Evolutionary conservation across 2,888 invertebrate species (phyloP).

Genomic region (Diadegma fenestrale): DNA sequence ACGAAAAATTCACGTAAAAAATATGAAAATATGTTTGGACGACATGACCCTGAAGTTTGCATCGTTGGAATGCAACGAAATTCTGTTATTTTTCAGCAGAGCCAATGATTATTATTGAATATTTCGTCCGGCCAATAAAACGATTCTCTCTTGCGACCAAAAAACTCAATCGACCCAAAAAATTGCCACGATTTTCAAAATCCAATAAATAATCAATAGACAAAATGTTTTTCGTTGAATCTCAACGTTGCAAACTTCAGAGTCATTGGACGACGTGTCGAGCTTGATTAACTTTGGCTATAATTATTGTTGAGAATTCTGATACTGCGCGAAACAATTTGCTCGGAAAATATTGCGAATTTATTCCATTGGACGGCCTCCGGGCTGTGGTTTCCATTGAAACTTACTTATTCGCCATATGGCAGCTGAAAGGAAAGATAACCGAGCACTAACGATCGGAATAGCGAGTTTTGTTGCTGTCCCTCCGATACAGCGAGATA

Average conservation of each 20-base stretch:
- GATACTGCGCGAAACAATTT: background rate
- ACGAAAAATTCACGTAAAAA: background rate
- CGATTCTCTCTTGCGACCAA: too few relatives aligned
- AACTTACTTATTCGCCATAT: conserved; percentile 15
- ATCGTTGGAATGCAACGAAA: too few relatives aligned
- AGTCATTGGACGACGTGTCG: too few relatives aligned
- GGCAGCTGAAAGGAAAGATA: background rate
- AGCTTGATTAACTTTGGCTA: background rate
- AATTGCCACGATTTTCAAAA: too few relatives aligned
- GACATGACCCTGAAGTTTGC: too few relatives aligned
- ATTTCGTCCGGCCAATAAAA: too few relatives aligned
- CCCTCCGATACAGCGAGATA: conserved; percentile 3
- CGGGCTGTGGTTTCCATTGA: background rate
- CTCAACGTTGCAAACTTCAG: too few relatives aligned
- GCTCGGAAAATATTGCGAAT: background rate
- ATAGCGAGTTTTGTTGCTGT: conserved; percentile 14
- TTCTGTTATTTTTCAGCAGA: too few relatives aligned
- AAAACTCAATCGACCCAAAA: too few relatives aligned
- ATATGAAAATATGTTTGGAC: background rate
- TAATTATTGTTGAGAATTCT: background rate
- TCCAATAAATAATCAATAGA: too few relatives aligned
- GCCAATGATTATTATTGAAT: too few relatives aligned
- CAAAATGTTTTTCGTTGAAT: too few relatives aligned
- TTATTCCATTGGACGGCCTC: background rate
- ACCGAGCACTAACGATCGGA: conserved; percentile 12